phyloP scores from a whole-genome alignment of 2,797 vertebrate genomes.

The Crocodylus rhombifer region DNA sequence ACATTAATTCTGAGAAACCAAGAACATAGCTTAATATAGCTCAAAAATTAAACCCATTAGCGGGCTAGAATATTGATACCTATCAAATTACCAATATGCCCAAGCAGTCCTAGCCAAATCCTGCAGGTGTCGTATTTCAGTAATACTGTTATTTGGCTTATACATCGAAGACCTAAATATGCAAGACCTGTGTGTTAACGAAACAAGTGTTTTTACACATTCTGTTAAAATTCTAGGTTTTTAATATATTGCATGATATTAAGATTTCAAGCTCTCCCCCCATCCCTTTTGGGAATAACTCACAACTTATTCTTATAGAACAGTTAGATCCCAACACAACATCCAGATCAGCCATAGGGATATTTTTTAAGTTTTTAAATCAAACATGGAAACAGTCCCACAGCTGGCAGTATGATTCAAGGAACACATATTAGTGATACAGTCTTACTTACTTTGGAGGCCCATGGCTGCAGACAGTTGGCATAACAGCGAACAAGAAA shows the following conservation, averaged over 20 bases:
- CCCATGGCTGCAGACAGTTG: constrained; percentile 99
- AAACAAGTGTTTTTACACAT: not conserved
- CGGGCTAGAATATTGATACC: not conserved
- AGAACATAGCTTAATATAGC: not conserved
- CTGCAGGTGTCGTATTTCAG: not conserved
- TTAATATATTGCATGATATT: not conserved
- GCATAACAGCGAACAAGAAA: constrained; percentile 99
- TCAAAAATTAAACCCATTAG: constrained; percentile 17
- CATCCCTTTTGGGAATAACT: not conserved
- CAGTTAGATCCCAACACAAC: not conserved
- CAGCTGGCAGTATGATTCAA: not conserved
- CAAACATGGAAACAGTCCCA: not conserved
- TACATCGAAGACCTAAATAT: not conserved
- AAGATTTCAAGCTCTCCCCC: not conserved
- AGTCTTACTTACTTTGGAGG: constrained; percentile 98
- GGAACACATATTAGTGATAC: constrained; percentile 71
- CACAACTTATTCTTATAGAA: not conserved
- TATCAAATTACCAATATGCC: constrained; percentile 6
- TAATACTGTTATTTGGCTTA: not conserved
- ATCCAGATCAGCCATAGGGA: not conserved
- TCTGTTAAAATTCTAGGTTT: not conserved
- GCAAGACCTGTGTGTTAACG: not conserved
- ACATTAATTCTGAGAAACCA: constrained; percentile 36
- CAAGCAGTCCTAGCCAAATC: constrained; percentile 1
- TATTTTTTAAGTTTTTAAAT: not conserved